These are phyloP conservation scores for Micromys minutus DNA, from an alignment of 2,113 vertebrate species.

Conservation along the genomic window DNA sequence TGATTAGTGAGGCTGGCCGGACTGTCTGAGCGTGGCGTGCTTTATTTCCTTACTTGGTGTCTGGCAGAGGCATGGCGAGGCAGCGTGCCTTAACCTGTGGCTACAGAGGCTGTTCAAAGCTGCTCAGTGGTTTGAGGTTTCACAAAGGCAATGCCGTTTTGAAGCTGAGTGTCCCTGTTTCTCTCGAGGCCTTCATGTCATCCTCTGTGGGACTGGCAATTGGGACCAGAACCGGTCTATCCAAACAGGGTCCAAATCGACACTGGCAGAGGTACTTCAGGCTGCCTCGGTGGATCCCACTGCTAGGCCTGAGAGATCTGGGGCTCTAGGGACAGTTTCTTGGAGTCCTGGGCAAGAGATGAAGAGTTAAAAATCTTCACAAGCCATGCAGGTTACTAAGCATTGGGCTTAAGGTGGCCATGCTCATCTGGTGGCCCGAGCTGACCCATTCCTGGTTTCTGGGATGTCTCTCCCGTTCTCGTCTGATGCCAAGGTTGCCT, in stretches of 20 bases:
- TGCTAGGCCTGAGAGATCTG: background rate
- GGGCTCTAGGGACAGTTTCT: background rate
- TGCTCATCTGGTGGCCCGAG: background rate
- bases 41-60: background rate
- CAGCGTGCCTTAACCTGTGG: conserved; percentile 46
- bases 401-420: background rate
- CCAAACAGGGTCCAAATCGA: background rate
- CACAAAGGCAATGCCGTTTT: conserved; percentile 33
- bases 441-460: background rate
- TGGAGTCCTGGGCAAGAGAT: background rate
- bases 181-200: background rate
- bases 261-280: background rate
- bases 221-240: conserved; percentile 24
- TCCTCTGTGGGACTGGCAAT: background rate
- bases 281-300: background rate
- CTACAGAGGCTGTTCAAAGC: background rate
- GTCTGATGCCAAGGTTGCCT: background rate
- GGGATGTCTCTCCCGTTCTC: background rate
- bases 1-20: conserved; percentile 31
- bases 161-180: background rate
- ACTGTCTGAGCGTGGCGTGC: background rate
- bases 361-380: background rate
- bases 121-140: conserved; percentile 50
- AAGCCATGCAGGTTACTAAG: background rate
- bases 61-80: conserved; percentile 8